phyloP scores from a whole-genome alignment of 2,113 vertebrate genomes.

The Varanus salvator region DNA sequence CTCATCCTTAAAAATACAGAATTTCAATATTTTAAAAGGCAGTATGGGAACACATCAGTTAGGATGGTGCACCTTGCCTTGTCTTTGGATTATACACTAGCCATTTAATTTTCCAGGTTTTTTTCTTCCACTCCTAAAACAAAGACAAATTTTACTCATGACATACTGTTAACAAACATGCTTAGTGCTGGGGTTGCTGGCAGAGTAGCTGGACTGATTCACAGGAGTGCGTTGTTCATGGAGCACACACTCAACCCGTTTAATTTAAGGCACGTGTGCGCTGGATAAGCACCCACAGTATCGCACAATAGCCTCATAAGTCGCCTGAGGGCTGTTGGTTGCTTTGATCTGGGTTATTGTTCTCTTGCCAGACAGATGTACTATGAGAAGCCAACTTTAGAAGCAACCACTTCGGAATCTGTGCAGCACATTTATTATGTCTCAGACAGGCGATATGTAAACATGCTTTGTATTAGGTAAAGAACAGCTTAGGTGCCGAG shows the following conservation, averaged over 20 bases:
- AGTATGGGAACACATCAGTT: conserved; percentile 9
- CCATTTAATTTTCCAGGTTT: conserved; percentile 32
- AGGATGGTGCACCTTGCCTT: conserved; percentile 16
- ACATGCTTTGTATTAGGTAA: not conserved
- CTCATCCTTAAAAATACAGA: not conserved
- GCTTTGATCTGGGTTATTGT: conserved; percentile 47
- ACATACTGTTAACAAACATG: conserved; percentile 42
- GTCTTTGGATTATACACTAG: conserved; percentile 46
- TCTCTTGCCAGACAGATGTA: conserved; percentile 41
- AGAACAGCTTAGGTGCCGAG: conserved; percentile 20
- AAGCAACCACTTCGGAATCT: conserved; percentile 23
- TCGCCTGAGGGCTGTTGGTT: conserved; percentile 10
- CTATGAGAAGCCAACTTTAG: conserved; percentile 31
- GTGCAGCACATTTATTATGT: conserved; percentile 16
- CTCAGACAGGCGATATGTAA: conserved; percentile 25
- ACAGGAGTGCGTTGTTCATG: conserved; percentile 9
- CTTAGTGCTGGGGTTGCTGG: conserved; percentile 33
- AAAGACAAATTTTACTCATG: conserved; percentile 18
- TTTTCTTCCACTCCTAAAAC: not conserved
- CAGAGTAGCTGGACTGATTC: not conserved
- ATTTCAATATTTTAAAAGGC: conserved; percentile 40
- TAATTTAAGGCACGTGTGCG: conserved; percentile 41
- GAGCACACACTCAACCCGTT: conserved; percentile 14
- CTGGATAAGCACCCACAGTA: conserved; percentile 13
- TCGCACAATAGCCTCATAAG: conserved; percentile 31